Conservation (phyloP, 2,113 vertebrate species). For the Dicerorhinus sumatrensis region DNA sequence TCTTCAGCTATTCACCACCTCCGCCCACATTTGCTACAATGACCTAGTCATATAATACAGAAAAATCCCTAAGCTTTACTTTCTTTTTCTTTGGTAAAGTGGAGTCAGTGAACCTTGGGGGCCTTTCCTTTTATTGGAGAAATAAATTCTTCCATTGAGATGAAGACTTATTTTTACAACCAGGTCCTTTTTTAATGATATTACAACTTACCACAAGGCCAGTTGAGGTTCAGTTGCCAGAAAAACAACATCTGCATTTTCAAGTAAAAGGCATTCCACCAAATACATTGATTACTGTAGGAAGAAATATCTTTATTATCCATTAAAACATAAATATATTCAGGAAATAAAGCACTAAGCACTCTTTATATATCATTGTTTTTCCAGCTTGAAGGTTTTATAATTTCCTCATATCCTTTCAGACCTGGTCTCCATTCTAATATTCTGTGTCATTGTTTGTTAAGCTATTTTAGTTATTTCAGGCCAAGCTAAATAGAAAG, state of each 20-base stretch:
- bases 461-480: not conserved
- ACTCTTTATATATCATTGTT: not conserved
- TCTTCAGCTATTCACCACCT: conserved; percentile 75
- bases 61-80: conserved; percentile 81
- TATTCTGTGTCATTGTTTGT: not conserved
- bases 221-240: conserved; percentile 52
- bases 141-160: conserved; percentile 85
- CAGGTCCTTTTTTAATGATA: conserved; percentile 77
- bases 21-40: conserved; percentile 77
- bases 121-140: conserved; percentile 84
- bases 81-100: conserved; percentile 80
- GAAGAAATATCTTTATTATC: conserved; percentile 47
- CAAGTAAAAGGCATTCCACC: not conserved
- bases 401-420: conserved; percentile 33
- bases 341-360: conserved; percentile 37
- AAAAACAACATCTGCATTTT: conserved; percentile 61
- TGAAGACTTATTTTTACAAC: conserved; percentile 82
- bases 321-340: not conserved
- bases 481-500: not conserved
- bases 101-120: conserved; percentile 75
- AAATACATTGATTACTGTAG: not conserved
- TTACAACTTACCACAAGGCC: conserved; percentile 63
- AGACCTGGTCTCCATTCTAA: not conserved
- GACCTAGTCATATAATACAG: conserved; percentile 77
- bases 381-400: conserved; percentile 25